Evolutionary conservation across 1,140 invertebrate genomes (phyloP).

Genomic region (Nephotettix cincticeps): DNA sequence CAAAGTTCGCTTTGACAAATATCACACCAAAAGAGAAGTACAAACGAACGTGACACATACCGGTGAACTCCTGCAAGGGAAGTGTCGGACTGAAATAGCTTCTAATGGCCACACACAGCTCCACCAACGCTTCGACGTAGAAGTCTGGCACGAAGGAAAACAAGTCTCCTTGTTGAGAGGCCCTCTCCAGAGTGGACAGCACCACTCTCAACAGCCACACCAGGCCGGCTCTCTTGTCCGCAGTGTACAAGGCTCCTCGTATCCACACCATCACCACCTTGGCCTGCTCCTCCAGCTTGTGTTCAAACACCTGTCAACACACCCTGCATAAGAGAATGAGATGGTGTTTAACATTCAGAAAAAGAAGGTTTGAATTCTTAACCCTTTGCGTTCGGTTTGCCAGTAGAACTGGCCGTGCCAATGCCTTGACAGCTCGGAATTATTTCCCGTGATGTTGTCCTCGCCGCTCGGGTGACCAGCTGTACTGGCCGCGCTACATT

Average conservation of each 20-base stretch:
- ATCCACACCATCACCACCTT: slow-evolving; percentile 63
- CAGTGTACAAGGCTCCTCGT: slow-evolving; percentile 58
- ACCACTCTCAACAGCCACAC: slow-evolving; percentile 61
- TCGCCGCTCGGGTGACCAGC: too few relatives aligned
- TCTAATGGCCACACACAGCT: slow-evolving; percentile 59
- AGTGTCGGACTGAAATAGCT: slow-evolving; percentile 65
- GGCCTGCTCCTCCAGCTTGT: slow-evolving; percentile 57
- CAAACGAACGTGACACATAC: too few relatives aligned
- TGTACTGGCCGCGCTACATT: too few relatives aligned
- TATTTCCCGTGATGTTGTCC: too few relatives aligned
- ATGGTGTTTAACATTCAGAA: too few relatives aligned
- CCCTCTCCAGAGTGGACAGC: slow-evolving; percentile 55
- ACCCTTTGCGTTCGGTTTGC: too few relatives aligned
- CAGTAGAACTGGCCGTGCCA: too few relatives aligned
- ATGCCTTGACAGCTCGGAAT: too few relatives aligned
- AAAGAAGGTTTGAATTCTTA: too few relatives aligned
- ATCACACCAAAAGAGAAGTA: too few relatives aligned
- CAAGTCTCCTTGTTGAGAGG: slow-evolving; percentile 61
- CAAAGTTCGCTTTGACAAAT: too few relatives aligned
- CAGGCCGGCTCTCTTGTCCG: slow-evolving; percentile 58
- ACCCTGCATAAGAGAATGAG: too few relatives aligned
- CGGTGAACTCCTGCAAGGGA: slow-evolving; percentile 56
- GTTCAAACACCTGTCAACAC: slow-evolving; percentile 52
- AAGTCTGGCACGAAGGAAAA: slow-evolving; percentile 82
- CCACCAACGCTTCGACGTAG: slow-evolving; percentile 73